Evolutionary conservation across 2,113 vertebrate genomes (phyloP).

Genomic region (Gadus macrocephalus): DNA sequence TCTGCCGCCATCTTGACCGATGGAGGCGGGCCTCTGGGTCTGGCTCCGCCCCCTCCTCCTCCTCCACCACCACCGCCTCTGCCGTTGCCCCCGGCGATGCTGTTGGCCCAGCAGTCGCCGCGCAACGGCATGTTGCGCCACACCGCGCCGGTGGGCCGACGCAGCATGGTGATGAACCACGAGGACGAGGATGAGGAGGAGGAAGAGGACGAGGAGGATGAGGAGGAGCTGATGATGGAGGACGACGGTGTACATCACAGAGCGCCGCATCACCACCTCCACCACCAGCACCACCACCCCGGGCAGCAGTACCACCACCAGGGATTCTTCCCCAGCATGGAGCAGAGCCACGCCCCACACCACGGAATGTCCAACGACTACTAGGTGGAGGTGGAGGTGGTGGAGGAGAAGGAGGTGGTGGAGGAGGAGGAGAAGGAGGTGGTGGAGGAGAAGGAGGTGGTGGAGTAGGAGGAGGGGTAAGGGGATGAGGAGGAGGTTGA

Average conservation of each 20-base stretch:
- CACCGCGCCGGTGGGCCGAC: constrained; percentile 71
- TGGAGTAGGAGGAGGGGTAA: no score
- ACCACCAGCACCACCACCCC: constrained; percentile 73
- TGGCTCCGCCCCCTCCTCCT: constrained; percentile 64
- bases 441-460: no score
- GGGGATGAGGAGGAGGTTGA: no score
- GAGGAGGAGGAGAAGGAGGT: no score
- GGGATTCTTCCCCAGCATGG: constrained; percentile 76
- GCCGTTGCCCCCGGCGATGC: not conserved
- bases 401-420: no score
- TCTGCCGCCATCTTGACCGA: constrained; percentile 77
- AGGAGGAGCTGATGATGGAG: constrained; percentile 70
- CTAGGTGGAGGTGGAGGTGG: constrained; percentile 60
- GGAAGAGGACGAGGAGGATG: constrained; percentile 83
- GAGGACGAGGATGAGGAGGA: constrained; percentile 92
- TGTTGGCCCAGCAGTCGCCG: constrained; percentile 48
- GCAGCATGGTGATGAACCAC: constrained; percentile 95
- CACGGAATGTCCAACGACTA: constrained; percentile 88
- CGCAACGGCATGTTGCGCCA: constrained; percentile 43
- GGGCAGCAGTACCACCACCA: constrained; percentile 44
- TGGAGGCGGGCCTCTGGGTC: constrained; percentile 53
- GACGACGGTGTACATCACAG: constrained; percentile 71
- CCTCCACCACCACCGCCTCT: constrained; percentile 53
- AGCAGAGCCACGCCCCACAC: constrained; percentile 80
- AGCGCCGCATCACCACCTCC: constrained; percentile 58